phyloP scores from a whole-genome alignment of 2,797 vertebrate genomes.

The Ctenosaura bakeri region DNA sequence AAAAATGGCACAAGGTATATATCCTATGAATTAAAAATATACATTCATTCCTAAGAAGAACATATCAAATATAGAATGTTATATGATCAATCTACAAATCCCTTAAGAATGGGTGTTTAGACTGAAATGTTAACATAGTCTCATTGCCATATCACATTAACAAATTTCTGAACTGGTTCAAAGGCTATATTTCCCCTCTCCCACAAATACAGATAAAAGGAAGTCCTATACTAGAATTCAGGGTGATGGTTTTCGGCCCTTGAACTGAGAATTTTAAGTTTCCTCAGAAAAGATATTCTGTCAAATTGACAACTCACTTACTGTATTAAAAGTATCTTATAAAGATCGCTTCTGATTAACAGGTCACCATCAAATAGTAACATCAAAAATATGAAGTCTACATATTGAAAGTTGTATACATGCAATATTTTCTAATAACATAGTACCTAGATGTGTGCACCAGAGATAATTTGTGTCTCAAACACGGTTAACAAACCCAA shows the following conservation, averaged over 20 bases:
- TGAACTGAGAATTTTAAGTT: constrained; percentile 74
- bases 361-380: constrained; percentile 82
- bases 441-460: constrained; percentile 76
- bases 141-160: constrained; percentile 74
- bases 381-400: constrained; percentile 79
- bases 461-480: constrained; percentile 79
- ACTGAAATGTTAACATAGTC: constrained; percentile 72
- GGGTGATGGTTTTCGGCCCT: constrained; percentile 66
- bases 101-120: constrained; percentile 62
- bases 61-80: neutral
- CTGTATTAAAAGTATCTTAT: constrained; percentile 81
- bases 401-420: constrained; percentile 76
- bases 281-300: constrained; percentile 68
- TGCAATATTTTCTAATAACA: constrained; percentile 77
- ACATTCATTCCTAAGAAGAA: constrained; percentile 69
- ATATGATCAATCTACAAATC: constrained; percentile 62
- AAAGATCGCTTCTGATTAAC: constrained; percentile 81
- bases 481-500: constrained; percentile 77
- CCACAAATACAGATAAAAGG: constrained; percentile 70
- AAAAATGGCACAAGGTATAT: constrained; percentile 11
- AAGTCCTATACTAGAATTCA: constrained; percentile 73
- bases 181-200: constrained; percentile 59
- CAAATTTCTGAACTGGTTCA: constrained; percentile 64
- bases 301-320: constrained; percentile 74
- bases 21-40: constrained; percentile 53